A percentile compares a stretch with the other conserved stretches of the same genome.
Conservation (phyloP, 2,888 invertebrate genomes). For the Trissolcus japonicus region DNA sequence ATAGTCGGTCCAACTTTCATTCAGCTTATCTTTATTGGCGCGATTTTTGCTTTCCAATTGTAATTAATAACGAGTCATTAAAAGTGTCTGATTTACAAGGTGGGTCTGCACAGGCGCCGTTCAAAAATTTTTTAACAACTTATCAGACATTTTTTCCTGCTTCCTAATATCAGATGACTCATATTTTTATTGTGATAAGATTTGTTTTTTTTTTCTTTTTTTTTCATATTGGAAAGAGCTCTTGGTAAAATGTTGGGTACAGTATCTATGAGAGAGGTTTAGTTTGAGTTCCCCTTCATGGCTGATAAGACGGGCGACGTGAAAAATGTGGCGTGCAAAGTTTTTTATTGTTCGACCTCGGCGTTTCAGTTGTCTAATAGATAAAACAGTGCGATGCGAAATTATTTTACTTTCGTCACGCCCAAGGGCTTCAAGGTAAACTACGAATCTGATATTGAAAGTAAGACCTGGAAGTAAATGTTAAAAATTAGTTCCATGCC, state of each 20-base stretch:
- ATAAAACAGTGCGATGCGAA: conserved; percentile 35
- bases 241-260: too few species aligned
- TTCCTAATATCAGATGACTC: too few species aligned
- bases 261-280: too few species aligned
- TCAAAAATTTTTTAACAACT: not conserved
- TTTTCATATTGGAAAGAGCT: too few species aligned
- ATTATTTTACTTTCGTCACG: conserved; percentile 44
- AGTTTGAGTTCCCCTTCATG: too few species aligned
- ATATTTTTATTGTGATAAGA: too few species aligned
- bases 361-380: conserved; percentile 22
- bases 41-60: conserved; percentile 43
- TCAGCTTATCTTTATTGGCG: conserved; percentile 38
- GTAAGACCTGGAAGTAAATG: conserved; percentile 30
- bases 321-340: conserved; percentile 20
- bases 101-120: conserved; percentile 8
- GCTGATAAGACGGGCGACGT: conserved; percentile 4
- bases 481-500: conserved; percentile 31
- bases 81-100: conserved; percentile 34
- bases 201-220: too few species aligned
- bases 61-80: conserved; percentile 34
- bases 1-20: conserved; percentile 32
- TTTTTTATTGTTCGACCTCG: conserved; percentile 13
- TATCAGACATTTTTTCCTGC: too few species aligned
- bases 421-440: conserved; percentile 55
- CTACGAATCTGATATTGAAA: conserved; percentile 44